These are phyloP conservation scores for Columbina picui DNA, from an alignment of 2,113 vertebrate genomes.

Conservation along the genomic window DNA sequence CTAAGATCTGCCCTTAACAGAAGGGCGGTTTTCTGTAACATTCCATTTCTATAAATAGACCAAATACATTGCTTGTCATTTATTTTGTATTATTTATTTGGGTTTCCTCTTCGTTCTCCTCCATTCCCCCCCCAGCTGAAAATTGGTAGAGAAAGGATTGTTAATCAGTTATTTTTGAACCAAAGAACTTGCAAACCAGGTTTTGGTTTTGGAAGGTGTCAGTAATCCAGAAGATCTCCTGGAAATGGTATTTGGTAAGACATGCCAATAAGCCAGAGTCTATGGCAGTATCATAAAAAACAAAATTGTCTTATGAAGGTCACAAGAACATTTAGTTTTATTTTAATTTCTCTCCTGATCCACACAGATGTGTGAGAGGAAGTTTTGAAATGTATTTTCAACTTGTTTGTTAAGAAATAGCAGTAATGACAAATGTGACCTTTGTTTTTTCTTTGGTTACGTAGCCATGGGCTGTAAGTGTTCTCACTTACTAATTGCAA, in stretches of 20 bases:
- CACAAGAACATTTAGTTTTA: not conserved
- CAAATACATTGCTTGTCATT: not conserved
- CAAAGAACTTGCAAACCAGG: not conserved
- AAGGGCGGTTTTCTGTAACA: not conserved
- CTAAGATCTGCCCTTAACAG: not conserved
- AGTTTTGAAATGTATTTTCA: conserved; percentile 12
- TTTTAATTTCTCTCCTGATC: not conserved
- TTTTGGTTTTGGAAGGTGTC: not conserved
- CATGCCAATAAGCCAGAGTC: not conserved
- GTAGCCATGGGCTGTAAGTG: conserved; percentile 22
- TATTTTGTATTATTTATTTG: not conserved
- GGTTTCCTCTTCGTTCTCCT: not conserved
- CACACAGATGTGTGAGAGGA: not conserved
- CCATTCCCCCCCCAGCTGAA: not conserved
- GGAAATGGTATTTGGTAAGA: not conserved
- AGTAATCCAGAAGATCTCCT: not conserved
- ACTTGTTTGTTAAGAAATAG: not conserved
- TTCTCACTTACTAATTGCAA: conserved; percentile 57
- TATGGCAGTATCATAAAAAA: not conserved
- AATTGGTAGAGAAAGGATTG: not conserved
- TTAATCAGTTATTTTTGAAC: not conserved
- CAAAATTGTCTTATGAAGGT: not conserved
- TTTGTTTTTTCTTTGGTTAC: not conserved
- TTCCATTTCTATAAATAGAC: not conserved
- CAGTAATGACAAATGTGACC: conserved; percentile 4